phyloP scores from a whole-genome alignment of 2,797 vertebrate genomes.

The Falco columbarius region DNA sequence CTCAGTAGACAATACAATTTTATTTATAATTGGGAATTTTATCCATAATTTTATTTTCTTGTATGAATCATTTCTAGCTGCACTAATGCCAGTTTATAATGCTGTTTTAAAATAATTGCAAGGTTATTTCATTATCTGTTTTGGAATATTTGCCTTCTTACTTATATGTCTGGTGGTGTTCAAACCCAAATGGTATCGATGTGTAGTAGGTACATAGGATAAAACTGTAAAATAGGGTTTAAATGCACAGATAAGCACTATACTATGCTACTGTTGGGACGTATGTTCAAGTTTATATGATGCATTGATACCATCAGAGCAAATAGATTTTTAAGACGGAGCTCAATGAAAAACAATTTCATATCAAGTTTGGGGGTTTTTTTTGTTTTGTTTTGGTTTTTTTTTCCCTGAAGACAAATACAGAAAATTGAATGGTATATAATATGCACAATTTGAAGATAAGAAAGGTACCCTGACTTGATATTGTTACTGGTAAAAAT shows the following conservation, averaged over 20 bases:
- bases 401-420: neutral
- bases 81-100: neutral
- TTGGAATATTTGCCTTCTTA: slow-evolving; percentile 1
- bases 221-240: neutral
- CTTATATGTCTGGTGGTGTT: neutral
- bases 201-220: neutral
- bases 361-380: neutral
- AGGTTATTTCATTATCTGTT: neutral
- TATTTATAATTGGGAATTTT: neutral
- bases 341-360: neutral
- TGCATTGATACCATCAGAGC: neutral
- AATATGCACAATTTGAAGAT: neutral
- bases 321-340: neutral
- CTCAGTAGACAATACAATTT: neutral
- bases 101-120: neutral
- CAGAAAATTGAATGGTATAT: neutral
- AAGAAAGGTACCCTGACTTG: neutral
- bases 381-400: neutral
- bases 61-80: neutral
- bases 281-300: neutral
- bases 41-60: neutral
- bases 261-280: neutral
- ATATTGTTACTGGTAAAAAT: neutral
- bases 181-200: neutral
- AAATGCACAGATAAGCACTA: neutral